phyloP scores from a whole-genome alignment of 2,113 vertebrate species.

The Anarhynchus alexandrinus region DNA sequence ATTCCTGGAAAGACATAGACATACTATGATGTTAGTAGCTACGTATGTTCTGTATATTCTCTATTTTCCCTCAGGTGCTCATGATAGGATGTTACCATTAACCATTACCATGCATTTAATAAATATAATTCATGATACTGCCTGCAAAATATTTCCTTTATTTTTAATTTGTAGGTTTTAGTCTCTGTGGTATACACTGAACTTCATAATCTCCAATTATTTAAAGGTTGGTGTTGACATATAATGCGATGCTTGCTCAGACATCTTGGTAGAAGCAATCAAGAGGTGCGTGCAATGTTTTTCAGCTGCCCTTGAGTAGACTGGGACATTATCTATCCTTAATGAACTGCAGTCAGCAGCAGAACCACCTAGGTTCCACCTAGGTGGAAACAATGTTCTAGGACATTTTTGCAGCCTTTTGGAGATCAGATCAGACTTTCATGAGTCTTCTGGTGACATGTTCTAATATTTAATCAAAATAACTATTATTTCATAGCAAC shows the following conservation, averaged over 20 bases:
- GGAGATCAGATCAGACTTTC: background rate
- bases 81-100: background rate
- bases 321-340: background rate
- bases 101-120: background rate
- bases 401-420: background rate
- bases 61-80: background rate
- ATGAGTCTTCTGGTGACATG: background rate
- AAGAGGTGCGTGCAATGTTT: background rate
- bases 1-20: background rate
- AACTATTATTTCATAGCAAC: background rate
- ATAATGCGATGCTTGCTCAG: background rate
- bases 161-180: background rate
- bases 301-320: background rate
- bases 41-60: background rate
- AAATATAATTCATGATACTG: background rate
- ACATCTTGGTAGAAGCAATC: background rate
- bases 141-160: background rate
- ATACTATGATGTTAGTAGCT: background rate
- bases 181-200: background rate
- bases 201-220: background rate
- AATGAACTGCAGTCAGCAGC: background rate
- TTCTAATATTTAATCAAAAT: background rate
- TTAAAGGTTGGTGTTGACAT: background rate
- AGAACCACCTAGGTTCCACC: too few relatives aligned
- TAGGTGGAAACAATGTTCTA: background rate